Evolutionary conservation across 2,113 vertebrate species (phyloP).

Genomic region (Sarotherodon lohbergeri): DNA sequence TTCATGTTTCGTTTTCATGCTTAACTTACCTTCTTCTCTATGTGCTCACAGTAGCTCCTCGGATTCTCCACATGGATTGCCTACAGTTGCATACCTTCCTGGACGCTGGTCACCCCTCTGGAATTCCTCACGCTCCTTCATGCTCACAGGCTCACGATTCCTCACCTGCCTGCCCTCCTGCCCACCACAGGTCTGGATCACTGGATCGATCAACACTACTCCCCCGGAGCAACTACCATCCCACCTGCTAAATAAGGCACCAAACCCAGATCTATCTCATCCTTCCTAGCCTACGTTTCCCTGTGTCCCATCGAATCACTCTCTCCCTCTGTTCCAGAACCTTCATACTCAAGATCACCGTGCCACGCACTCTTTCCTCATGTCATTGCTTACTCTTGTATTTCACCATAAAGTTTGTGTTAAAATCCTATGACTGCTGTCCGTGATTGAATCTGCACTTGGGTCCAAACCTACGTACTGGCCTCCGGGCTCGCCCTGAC

Average conservation of each 20-base stretch:
- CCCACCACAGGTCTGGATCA: not conserved
- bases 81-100: not conserved
- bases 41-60: not conserved
- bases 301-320: not conserved
- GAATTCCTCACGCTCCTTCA: not conserved
- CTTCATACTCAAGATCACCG: not conserved
- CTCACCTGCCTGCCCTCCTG: not conserved
- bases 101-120: not conserved
- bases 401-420: not conserved
- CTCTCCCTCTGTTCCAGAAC: not conserved
- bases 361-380: not conserved
- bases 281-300: rapidly evolving
- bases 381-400: not conserved
- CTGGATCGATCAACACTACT: not conserved
- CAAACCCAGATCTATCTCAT: not conserved
- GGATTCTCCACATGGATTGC: not conserved
- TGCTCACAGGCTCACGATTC: not conserved
- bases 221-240: rapidly evolving
- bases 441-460: not conserved
- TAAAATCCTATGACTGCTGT: rapidly evolving
- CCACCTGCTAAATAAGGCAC: not conserved
- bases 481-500: not conserved
- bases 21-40: not conserved
- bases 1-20: not conserved
- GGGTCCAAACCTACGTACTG: not conserved